These are phyloP conservation scores for Maccullochella peelii DNA, from an alignment of 2,113 vertebrate genomes.

Conservation along the genomic window DNA sequence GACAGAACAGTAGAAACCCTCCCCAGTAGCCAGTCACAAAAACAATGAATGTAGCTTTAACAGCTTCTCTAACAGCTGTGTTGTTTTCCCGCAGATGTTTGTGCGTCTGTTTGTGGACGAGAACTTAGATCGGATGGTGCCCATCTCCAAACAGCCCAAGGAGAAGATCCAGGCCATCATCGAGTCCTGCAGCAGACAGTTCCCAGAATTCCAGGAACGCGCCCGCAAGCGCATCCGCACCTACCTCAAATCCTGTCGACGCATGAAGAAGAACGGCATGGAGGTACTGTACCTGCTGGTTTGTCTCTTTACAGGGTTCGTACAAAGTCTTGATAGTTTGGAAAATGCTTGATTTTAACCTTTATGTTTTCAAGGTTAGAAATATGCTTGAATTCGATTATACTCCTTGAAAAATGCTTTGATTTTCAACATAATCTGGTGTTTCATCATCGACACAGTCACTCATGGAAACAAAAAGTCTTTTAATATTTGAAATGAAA, in stretches of 20 bases:
- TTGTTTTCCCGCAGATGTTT: slow-evolving; percentile 90
- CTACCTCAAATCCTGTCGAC: slow-evolving; percentile 99
- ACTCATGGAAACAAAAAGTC: too few relatives aligned
- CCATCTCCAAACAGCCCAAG: slow-evolving; percentile 99
- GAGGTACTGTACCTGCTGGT: slow-evolving; percentile 82
- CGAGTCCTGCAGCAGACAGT: slow-evolving; percentile 98
- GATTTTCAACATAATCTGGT: too few relatives aligned
- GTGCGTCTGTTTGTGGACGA: slow-evolving; percentile 98
- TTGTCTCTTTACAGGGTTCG: background rate
- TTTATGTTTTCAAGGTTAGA: too few relatives aligned
- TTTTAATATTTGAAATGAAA: too few relatives aligned
- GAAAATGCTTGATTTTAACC: too few relatives aligned
- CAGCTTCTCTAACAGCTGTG: background rate
- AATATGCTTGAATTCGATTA: too few relatives aligned
- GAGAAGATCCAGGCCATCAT: slow-evolving; percentile 99
- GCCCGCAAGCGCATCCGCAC: slow-evolving; percentile 98
- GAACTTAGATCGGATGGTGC: slow-evolving; percentile 98
- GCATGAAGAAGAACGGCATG: slow-evolving; percentile 99
- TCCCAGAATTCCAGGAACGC: slow-evolving; percentile 97
- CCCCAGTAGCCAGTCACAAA: too few relatives aligned
- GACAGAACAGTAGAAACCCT: too few relatives aligned
- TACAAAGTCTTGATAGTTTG: too few relatives aligned
- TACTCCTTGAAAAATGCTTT: too few relatives aligned
- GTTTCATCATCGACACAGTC: too few relatives aligned
- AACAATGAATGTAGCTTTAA: background rate